Conservation (phyloP, 2,797 vertebrate species). For the Melanogrammus aeglefinus region DNA sequence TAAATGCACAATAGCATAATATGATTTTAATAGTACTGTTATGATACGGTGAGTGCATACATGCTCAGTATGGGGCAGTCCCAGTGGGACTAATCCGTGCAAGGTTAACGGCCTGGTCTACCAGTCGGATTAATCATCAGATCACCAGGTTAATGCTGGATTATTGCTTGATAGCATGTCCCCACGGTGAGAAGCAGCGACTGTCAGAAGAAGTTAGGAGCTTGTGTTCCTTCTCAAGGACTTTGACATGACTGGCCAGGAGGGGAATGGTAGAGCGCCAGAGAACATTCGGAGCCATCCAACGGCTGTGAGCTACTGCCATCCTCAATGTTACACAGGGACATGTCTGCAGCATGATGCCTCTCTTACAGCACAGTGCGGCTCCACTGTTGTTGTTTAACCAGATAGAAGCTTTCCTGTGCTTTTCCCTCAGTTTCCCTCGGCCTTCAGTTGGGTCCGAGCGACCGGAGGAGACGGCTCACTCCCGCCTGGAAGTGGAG, state of each 20-base stretch:
- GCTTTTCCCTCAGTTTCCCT: neutral
- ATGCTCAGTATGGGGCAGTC: neutral
- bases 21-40: neutral
- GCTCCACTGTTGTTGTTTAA: conserved; percentile 43
- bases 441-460: conserved; percentile 31
- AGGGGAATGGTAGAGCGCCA: neutral
- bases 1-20: neutral
- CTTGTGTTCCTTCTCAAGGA: neutral
- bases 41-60: neutral
- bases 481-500: conserved; percentile 34
- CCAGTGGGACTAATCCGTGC: neutral
- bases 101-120: neutral
- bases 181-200: neutral
- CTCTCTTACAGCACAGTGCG: conserved; percentile 28
- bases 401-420: conserved; percentile 23
- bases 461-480: conserved; percentile 34
- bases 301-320: neutral
- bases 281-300: neutral
- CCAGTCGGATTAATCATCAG: neutral
- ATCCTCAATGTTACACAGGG: neutral
- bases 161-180: neutral
- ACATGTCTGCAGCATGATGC: conserved; percentile 31
- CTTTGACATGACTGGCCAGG: neutral
- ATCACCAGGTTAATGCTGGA: neutral
- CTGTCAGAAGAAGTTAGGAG: neutral